These are phyloP conservation scores for Punctoribates punctum DNA, from an alignment of 2,888 invertebrate species.

Conservation along the genomic window DNA sequence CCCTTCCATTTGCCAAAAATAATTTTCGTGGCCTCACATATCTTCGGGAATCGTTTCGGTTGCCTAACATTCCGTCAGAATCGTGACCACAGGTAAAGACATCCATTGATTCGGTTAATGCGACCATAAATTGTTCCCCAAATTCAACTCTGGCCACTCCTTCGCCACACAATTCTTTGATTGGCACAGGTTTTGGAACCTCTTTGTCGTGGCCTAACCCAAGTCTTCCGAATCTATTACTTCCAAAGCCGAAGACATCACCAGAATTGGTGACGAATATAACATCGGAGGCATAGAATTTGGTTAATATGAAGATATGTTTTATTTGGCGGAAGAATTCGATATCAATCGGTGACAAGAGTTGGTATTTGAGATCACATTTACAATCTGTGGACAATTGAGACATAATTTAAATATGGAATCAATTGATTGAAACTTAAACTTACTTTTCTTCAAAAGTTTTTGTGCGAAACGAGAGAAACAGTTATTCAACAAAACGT, in stretches of 20 bases:
- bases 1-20: not conserved
- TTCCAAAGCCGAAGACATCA: constrained; percentile 24
- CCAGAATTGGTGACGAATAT: constrained; percentile 18
- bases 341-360: too few species aligned
- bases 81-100: constrained; percentile 30
- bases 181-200: not conserved
- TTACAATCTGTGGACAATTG: too few species aligned
- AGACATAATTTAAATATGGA: too few species aligned
- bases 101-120: not conserved
- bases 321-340: not conserved
- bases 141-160: not conserved
- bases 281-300: constrained; percentile 4
- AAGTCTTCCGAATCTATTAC: constrained; percentile 17
- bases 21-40: not conserved
- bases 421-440: too few species aligned
- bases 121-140: not conserved
- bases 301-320: not conserved
- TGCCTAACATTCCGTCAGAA: constrained; percentile 26
- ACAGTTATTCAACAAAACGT: too few species aligned
- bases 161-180: constrained; percentile 20
- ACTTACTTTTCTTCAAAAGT: too few species aligned
- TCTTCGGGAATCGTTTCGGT: not conserved
- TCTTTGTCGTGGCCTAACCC: not conserved
- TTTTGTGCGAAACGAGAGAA: too few species aligned
- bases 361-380: too few species aligned